Evolutionary conservation across 2,113 vertebrate genomes (phyloP).

Genomic region (Lepus americanus): DNA sequence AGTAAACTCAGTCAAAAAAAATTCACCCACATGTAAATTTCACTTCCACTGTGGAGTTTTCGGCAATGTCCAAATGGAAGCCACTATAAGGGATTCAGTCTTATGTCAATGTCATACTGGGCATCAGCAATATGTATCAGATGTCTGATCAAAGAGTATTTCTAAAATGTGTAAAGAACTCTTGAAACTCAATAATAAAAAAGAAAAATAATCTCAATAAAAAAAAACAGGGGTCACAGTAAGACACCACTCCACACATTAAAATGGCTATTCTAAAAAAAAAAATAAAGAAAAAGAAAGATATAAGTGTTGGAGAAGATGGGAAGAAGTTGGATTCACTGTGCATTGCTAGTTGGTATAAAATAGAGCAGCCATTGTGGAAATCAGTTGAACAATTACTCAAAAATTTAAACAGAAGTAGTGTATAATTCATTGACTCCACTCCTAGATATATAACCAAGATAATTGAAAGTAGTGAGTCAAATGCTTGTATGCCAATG

Average conservation of each 20-base stretch:
- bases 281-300: not conserved
- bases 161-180: not conserved
- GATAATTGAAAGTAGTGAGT: not conserved
- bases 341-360: not conserved
- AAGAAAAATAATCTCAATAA: constrained; percentile 1
- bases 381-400: not conserved
- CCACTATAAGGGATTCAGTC: constrained; percentile 69
- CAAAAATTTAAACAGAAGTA: not conserved
- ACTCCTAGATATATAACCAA: not conserved
- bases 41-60: constrained; percentile 79
- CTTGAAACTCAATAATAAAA: constrained; percentile 10
- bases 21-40: constrained; percentile 75
- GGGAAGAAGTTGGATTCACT: not conserved
- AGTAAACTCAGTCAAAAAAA: constrained; percentile 72
- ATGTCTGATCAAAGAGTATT: constrained; percentile 30
- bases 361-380: not conserved
- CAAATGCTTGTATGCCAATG: not conserved
- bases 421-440: not conserved
- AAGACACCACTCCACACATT: not conserved
- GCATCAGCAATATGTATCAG: not conserved
- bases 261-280: not conserved
- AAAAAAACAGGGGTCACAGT: not conserved
- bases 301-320: not conserved
- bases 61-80: constrained; percentile 57
- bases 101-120: not conserved